Percentiles rank a stretch among this genome's conserved stretches.
Evolutionary conservation across 1,140 invertebrate genomes (phyloP).

Genomic region (Scaptomyza graminum): DNA sequence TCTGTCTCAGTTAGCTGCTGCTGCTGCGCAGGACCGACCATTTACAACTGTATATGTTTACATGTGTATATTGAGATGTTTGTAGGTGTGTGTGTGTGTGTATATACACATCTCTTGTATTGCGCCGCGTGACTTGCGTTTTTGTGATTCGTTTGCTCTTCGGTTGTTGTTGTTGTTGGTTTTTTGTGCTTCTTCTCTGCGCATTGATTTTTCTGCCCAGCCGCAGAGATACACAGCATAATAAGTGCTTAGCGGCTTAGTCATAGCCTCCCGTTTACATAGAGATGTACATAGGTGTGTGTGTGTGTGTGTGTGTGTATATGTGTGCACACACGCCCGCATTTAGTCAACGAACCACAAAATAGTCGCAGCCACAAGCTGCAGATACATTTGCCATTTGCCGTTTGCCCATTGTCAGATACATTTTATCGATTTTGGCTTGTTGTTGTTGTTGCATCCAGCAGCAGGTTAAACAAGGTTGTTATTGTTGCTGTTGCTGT

Average conservation of each 20-base stretch:
- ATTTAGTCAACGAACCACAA: constrained; percentile 78
- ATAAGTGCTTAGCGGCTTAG: constrained; percentile 44
- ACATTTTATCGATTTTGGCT: constrained; percentile 43
- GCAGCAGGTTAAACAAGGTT: constrained; percentile 47
- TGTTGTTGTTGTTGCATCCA: constrained; percentile 53
- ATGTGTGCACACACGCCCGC: constrained; percentile 68
- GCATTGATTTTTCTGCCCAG: constrained; percentile 72
- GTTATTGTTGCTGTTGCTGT: constrained; percentile 34
- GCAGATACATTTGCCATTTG: constrained; percentile 63
- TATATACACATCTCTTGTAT: constrained; percentile 48
- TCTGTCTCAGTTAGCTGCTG: constrained; percentile 64
- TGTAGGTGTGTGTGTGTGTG: constrained; percentile 31
- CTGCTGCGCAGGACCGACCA: constrained; percentile 76
- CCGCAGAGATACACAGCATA: constrained; percentile 70
- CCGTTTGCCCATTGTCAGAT: constrained; percentile 23
- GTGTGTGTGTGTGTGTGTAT: constrained; percentile 27
- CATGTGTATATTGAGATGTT: background rate
- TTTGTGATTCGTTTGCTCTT: constrained; percentile 78
- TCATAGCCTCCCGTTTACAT: constrained; percentile 20
- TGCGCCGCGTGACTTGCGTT: constrained; percentile 72
- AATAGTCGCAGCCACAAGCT: constrained; percentile 63
- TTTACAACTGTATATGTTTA: constrained; percentile 24
- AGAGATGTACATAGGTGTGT: constrained; percentile 4
- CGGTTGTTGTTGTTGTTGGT: constrained; percentile 13
- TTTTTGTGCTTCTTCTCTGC: constrained; percentile 35